Conservation (phyloP, 1,140 invertebrate genomes). For the Ooceraea biroi region DNA sequence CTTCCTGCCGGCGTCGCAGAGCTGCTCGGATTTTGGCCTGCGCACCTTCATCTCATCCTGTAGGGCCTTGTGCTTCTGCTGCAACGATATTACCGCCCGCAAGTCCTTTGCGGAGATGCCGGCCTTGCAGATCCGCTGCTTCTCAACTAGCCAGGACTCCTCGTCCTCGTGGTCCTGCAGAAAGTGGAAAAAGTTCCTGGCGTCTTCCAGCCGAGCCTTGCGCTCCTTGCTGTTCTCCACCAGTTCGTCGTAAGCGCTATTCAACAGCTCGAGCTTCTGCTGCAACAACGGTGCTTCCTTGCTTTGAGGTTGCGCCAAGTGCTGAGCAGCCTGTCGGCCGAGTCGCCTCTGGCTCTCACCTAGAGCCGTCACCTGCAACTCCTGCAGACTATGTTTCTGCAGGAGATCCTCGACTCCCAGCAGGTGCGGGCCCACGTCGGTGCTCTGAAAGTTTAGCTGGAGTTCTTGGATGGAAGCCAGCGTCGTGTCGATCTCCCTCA, state of each 20-base stretch:
- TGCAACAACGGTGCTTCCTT: constrained; percentile 90
- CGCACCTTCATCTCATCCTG: constrained; percentile 97
- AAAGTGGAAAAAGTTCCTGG: constrained; percentile 97
- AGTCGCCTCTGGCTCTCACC: constrained; percentile 94
- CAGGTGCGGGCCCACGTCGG: constrained; percentile 96
- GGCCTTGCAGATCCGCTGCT: constrained; percentile 95
- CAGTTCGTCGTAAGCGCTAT: constrained; percentile 91
- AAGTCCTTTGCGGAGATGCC: constrained; percentile 97
- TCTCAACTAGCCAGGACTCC: constrained; percentile 97
- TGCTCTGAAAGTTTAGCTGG: constrained; percentile 93
- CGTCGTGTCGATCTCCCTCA: constrained; percentile 97
- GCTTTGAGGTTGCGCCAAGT: constrained; percentile 85
- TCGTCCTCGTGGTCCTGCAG: constrained; percentile 97
- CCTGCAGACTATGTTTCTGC: constrained; percentile 96
- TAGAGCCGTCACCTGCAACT: constrained; percentile 95
- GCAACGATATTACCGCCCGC: constrained; percentile 94
- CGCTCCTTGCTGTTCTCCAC: constrained; percentile 92
- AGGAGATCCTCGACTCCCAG: constrained; percentile 97
- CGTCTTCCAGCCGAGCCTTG: constrained; percentile 94
- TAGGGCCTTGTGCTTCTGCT: constrained; percentile 97
- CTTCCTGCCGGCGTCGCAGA: constrained; percentile 91
- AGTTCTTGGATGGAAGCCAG: constrained; percentile 93
- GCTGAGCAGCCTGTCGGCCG: constrained; percentile 89
- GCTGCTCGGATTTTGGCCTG: constrained; percentile 92
- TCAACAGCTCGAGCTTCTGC: constrained; percentile 90